Evolutionary conservation across 2,797 vertebrate species (phyloP), one percentile per base, ranked within the genome.

Genomic region (Micropoecilia bifurca): DNA sequence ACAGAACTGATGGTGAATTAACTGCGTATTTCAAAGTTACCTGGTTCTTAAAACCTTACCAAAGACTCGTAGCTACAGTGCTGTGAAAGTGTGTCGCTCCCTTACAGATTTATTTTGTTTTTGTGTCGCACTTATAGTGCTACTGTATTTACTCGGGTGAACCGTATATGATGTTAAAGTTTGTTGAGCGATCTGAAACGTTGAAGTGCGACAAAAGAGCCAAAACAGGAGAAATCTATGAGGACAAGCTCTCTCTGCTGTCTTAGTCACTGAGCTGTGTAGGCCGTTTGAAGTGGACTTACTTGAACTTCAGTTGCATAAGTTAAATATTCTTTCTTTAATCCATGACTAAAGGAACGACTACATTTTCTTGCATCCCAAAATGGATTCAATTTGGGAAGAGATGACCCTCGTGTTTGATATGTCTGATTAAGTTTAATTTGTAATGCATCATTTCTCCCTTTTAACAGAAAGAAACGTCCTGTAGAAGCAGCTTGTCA

Each of bases 321-420:
- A 33, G 14, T 33, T 18, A 63, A 33, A 20, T 36, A 18, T 63
- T 63, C 14, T 63, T 33, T 16, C 30, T 33, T 63, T 63, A 36
- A 36, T 22, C 16, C 61, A 63, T 0, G 7, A 63, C 33, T 36
- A 36, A 36, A 20, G 33, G 80, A 86, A 85, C 79, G 87, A 76
- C 77, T 45, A 46, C 83, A 57, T 83, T 91, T 93, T 84, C 73
- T 87, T 78, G 86, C 84, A 33, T 33, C 33, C 3, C 33, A 33
- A 33, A 33, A 33, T 89, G 89, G 80, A 92, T 86, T 90, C 77
- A 39, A 1, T 22, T 66, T 84, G 83, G 80, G 80, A 85, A 72
- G 33, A 63, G 33, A 61, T 16, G 16, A 33, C 28, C 22, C 50
- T 53, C 18, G 20, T 53, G 22, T 53, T 53, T 53, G 20, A 53